These are phyloP conservation scores for Plodia interpunctella DNA, from an alignment of 1,140 invertebrate species.

Conservation along the genomic window DNA sequence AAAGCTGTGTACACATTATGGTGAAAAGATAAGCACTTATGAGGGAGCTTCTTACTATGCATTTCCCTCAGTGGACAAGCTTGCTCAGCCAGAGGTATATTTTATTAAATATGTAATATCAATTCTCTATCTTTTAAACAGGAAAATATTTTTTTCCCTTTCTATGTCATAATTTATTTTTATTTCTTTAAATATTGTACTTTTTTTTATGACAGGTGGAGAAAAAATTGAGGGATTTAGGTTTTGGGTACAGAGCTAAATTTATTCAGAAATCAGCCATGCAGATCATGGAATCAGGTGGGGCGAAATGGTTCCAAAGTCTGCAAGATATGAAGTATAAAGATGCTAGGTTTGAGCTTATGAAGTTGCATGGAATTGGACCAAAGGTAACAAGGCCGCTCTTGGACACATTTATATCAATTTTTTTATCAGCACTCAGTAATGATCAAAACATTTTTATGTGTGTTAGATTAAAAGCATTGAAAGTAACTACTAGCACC, in stretches of 20 bases:
- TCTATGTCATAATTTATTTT: no score
- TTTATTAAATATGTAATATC: background rate
- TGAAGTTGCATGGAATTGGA: constrained; percentile 90
- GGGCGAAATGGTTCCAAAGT: constrained; percentile 83
- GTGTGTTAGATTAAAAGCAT: no score
- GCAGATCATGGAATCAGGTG: constrained; percentile 82
- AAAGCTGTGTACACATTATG: constrained; percentile 91
- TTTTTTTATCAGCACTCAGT: no score
- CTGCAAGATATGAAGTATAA: constrained; percentile 84
- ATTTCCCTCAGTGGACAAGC: constrained; percentile 87
- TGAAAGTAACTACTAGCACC: no score
- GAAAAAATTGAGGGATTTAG: constrained; percentile 83
- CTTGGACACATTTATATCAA: no score
- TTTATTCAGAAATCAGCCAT: constrained; percentile 88
- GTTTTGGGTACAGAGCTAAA: constrained; percentile 95
- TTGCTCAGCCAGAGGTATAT: constrained; percentile 75
- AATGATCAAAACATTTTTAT: no score
- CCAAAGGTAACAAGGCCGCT: constrained; percentile 88
- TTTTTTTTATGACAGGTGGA: constrained; percentile 78
- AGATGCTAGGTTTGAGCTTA: constrained; percentile 85
- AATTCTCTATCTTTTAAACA: no score
- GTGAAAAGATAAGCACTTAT: constrained; percentile 83
- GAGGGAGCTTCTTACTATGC: constrained; percentile 83
- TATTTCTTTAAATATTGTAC: no score
- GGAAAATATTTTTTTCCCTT: no score